Percentiles rank a stretch among this genome's conserved stretches.
Conservation (phyloP, 2,113 vertebrate genomes). For the Nettapus auritus region DNA sequence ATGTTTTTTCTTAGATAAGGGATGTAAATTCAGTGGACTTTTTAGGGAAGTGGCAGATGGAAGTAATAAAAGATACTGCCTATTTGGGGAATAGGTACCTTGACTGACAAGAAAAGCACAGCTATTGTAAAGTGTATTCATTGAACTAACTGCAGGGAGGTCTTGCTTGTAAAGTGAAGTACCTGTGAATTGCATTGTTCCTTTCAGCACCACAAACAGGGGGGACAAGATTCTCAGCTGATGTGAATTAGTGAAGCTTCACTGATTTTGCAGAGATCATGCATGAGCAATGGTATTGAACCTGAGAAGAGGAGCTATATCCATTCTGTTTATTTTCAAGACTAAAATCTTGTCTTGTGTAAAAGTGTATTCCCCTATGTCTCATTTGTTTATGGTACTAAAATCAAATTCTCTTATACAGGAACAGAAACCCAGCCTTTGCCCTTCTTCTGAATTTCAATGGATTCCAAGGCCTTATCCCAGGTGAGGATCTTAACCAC, state of each 20-base stretch:
- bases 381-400: not conserved
- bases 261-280: not conserved
- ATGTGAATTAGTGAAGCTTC: not conserved
- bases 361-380: not conserved
- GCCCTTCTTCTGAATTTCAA: not conserved
- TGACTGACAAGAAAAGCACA: slow-evolving; percentile 22
- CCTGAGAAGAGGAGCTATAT: not conserved
- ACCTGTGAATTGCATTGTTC: not conserved
- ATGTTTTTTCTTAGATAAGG: not conserved
- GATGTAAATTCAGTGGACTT: not conserved
- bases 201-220: not conserved
- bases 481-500: not conserved
- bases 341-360: not conserved
- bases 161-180: not conserved
- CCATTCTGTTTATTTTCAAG: not conserved
- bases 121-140: not conserved
- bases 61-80: not conserved
- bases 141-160: not conserved
- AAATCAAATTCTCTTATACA: not conserved
- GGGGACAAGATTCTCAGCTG: not conserved
- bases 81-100: not conserved
- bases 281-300: not conserved
- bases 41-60: not conserved
- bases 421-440: not conserved
- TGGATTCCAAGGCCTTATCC: not conserved